Conservation (phyloP, 1,140 invertebrate species). For the Drosophila eugracilis region DNA sequence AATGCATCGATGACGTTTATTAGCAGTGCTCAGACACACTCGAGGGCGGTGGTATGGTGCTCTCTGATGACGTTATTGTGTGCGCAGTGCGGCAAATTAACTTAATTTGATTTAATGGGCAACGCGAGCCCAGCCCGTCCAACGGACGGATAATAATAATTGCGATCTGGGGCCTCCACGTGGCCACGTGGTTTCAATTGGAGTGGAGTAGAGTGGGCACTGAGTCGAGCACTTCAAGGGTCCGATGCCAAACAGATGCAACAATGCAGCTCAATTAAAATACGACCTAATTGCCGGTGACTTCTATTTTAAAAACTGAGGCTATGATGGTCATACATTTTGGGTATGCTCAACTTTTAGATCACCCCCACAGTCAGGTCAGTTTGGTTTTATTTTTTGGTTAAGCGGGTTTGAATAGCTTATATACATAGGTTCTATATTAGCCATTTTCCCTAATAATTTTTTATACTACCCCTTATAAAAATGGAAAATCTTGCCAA, state of each 20-base stretch:
- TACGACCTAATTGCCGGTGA: conserved; percentile 2
- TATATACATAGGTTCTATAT: no score
- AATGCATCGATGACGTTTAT: conserved; percentile 81
- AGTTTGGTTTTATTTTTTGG: no score
- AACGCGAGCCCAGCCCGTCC: conserved; percentile 16
- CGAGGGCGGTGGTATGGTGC: background rate
- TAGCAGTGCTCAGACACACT: conserved; percentile 73
- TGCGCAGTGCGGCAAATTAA: conserved; percentile 75
- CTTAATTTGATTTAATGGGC: conserved; percentile 75
- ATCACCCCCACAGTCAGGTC: no score
- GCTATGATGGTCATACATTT: no score
- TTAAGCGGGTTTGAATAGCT: no score
- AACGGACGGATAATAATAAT: conserved; percentile 16
- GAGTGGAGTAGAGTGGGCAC: no score
- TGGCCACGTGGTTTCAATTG: background rate
- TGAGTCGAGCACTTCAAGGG: background rate
- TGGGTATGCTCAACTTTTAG: no score
- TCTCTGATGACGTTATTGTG: conserved; percentile 69
- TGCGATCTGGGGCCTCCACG: conserved; percentile 2
- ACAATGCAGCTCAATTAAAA: conserved; percentile 25
- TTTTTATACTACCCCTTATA: no score
- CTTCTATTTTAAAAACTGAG: background rate
- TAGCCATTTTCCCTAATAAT: no score
- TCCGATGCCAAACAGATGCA: conserved; percentile 1
- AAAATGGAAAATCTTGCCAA: no score